Conservation (phyloP, 2,797 vertebrate genomes). For the Syndactyla subalaris region DNA sequence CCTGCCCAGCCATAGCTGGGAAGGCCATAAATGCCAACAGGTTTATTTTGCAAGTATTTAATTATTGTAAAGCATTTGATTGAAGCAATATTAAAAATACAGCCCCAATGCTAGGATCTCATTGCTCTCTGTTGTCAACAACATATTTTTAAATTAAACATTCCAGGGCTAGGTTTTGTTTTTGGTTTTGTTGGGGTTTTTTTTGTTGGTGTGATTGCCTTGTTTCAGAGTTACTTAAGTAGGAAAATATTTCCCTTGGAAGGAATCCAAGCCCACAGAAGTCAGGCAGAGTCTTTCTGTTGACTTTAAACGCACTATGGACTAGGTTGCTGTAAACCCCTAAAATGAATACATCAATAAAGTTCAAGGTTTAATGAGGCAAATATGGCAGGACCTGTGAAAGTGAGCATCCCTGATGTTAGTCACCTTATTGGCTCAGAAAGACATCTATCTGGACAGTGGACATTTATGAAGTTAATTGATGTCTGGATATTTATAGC, state of each 20-base stretch:
- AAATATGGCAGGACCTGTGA: neutral
- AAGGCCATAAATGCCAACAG: neutral
- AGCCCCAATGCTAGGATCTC: neutral
- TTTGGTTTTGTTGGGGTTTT: neutral
- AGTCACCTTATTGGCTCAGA: accelerated
- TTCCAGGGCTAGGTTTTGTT: neutral
- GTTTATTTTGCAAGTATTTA: neutral
- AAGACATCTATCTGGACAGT: neutral
- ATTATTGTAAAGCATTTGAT: slow-evolving; percentile 5
- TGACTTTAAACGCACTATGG: slow-evolving; percentile 43
- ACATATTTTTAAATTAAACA: slow-evolving; percentile 37
- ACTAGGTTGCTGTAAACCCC: neutral
- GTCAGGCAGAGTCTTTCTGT: slow-evolving; percentile 35
- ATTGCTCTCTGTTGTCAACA: slow-evolving; percentile 36
- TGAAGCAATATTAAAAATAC: slow-evolving; percentile 15
- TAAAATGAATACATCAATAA: neutral
- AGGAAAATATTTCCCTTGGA: slow-evolving; percentile 67
- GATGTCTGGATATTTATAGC: slow-evolving; percentile 32
- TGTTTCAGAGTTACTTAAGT: slow-evolving; percentile 61
- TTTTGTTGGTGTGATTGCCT: neutral
- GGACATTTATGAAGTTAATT: neutral
- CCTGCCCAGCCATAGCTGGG: neutral
- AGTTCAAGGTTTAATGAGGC: neutral
- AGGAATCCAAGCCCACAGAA: slow-evolving; percentile 51
- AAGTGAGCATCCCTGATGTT: neutral